Percentiles rank a stretch among this genome's conserved stretches.
These are phyloP conservation scores for Odontocerum albicorne DNA, from an alignment of 2,888 invertebrate species.

Conservation along the genomic window DNA sequence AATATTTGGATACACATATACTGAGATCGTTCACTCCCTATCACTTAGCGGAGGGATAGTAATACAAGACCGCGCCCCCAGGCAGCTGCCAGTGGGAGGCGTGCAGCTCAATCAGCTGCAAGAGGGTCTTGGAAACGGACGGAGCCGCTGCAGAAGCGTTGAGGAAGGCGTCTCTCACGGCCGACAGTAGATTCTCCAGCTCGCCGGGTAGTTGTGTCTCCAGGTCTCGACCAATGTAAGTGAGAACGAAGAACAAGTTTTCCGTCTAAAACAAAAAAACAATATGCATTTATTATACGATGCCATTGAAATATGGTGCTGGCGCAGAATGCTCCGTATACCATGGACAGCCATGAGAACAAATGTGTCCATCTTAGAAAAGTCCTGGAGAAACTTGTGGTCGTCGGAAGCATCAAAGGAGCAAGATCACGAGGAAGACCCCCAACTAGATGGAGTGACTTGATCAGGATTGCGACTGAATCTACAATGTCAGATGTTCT, in stretches of 20 bases:
- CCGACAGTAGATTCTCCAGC: constrained; percentile 75
- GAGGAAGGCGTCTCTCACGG: constrained; percentile 84
- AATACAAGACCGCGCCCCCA: constrained; percentile 86
- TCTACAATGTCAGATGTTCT: no score
- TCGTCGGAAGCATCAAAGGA: no score
- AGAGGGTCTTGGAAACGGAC: constrained; percentile 77
- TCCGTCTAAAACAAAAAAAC: constrained; percentile 68
- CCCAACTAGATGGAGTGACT: no score
- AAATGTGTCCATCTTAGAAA: no score
- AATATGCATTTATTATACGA: no score
- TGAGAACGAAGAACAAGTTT: constrained; percentile 85
- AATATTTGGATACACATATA: constrained; percentile 2
- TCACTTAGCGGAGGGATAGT: constrained; percentile 70
- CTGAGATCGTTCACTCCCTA: no score
- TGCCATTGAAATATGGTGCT: no score
- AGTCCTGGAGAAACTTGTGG: no score
- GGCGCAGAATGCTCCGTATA: no score
- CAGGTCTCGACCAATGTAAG: constrained; percentile 85
- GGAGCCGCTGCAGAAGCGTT: constrained; percentile 72
- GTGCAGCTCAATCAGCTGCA: constrained; percentile 88
- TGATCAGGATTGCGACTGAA: no score
- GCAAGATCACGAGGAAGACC: no score
- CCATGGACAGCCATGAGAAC: no score
- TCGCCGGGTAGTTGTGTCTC: constrained; percentile 80
- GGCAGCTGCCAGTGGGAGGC: constrained; percentile 91